Evolutionary conservation across 2,113 vertebrate species (phyloP).

Genomic region (Capreolus pygargus): DNA sequence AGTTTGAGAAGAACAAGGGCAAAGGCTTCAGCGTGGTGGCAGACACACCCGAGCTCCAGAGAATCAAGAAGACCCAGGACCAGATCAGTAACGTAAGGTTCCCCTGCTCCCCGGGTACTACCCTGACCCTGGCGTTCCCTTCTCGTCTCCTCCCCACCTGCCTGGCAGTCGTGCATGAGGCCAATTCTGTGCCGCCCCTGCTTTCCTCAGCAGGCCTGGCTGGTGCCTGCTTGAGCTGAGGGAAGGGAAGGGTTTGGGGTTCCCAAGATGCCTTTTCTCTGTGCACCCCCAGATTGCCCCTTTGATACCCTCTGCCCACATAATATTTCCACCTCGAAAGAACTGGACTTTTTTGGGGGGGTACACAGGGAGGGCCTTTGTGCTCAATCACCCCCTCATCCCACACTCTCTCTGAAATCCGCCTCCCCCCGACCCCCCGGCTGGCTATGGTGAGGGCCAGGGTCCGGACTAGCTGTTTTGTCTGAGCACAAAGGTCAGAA

Average conservation of each 20-base stretch:
- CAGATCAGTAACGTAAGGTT: conserved; percentile 96
- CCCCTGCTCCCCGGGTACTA: accelerated
- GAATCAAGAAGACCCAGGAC: conserved; percentile 97
- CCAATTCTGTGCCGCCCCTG: not conserved
- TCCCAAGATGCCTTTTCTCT: not conserved
- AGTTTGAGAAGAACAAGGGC: conserved; percentile 98
- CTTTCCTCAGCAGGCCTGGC: not conserved
- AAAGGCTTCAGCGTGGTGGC: conserved; percentile 94
- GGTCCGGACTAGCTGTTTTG: not conserved
- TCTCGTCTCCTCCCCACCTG: accelerated
- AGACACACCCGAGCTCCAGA: conserved; percentile 94
- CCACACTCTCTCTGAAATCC: not conserved
- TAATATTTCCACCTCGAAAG: not conserved
- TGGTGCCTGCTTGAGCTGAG: not conserved
- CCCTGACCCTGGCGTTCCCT: accelerated
- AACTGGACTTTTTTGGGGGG: not conserved
- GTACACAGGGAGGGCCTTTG: not conserved
- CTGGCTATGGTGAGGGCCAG: not conserved
- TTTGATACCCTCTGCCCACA: not conserved
- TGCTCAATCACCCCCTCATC: not conserved
- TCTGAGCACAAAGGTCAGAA: conserved; percentile 31
- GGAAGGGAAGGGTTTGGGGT: not conserved
- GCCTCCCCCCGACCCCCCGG: too few species aligned
- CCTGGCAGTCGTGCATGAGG: not conserved
- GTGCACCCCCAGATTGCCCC: not conserved